Evolutionary conservation across 2,113 vertebrate species (phyloP), one percentile per base, ranked within the genome.

Genomic region (Calyptommatus sinebrachiatus): DNA sequence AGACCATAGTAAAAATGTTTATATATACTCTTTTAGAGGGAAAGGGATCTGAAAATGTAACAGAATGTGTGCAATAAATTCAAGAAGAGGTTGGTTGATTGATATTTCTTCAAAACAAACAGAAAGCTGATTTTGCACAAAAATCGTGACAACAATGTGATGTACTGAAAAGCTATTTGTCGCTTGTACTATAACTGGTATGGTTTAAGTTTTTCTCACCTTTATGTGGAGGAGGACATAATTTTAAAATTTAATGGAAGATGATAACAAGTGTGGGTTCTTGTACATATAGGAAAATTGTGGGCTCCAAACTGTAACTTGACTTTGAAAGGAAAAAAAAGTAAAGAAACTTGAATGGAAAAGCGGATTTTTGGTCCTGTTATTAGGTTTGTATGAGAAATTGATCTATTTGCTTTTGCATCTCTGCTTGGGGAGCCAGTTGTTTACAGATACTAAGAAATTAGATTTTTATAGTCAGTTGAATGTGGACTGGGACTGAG

Each of bases 161-260:
- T 24, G 62, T 28, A 7, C 2, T 60, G 28, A 22, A 21, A 72
- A 69, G 8, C 61, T 31, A 28, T 71, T 81, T 16, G 26, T 66
- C 83, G 71, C 18, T 2, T 6, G 79, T 84, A 14, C 0, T 0
- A 86, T 18, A 22, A 73, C 26, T 73, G 11, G 26, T 31, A 50
- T 28, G 12, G 22, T 73, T 72, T 87, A 61, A 53, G 18, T 80
- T 88, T 84, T 60, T 41, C 78, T 50, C 74, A 7, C 6, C 28
- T 16, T 28, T 28, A 78, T 83, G 71, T 84, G 35, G 80, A 82
- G 45, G 89, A 88, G 89, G 50, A 80, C 84, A 77, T 67, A 87
- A 60, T 83, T 77, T 73, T 84, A 81, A 87, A 76, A 78, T 89
- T 90, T 88, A 87, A 69, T 89, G 88, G 87, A 89, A 89, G 83